Evolutionary conservation across 2,797 vertebrate genomes (phyloP).

Genomic region (Apogon hyalosoma): DNA sequence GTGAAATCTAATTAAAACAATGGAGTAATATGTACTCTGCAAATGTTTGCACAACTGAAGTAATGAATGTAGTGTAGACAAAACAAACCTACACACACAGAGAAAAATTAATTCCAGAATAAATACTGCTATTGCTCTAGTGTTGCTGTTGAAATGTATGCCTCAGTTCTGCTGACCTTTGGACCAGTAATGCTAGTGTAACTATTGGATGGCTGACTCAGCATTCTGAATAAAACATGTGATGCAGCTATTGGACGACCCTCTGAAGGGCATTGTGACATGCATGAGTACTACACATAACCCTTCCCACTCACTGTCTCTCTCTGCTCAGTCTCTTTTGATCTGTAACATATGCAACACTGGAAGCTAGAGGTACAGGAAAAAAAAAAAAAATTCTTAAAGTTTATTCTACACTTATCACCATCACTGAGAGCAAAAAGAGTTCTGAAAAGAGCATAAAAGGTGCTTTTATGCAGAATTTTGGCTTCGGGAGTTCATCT

Average conservation of each 20-base stretch:
- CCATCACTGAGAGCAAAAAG: background rate
- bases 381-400: too few relatives aligned
- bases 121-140: background rate
- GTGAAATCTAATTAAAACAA: background rate
- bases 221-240: slow-evolving; percentile 67
- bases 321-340: background rate
- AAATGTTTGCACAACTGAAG: background rate
- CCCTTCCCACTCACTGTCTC: background rate
- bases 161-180: slow-evolving; percentile 28
- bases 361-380: too few relatives aligned
- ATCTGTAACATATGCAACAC: background rate
- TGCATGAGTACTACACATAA: background rate
- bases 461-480: too few relatives aligned
- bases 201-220: slow-evolving; percentile 45
- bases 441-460: too few relatives aligned
- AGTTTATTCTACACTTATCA: background rate
- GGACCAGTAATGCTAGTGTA: background rate
- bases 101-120: background rate
- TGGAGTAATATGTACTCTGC: background rate
- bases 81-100: too few relatives aligned
- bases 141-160: background rate
- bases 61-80: background rate
- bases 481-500: too few relatives aligned
- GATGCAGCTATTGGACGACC: slow-evolving; percentile 28
- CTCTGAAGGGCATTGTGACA: slow-evolving; percentile 39